These are phyloP conservation scores for Scaptodrosophila lebanonensis DNA, from an alignment of 1,140 invertebrate genomes.

Conservation along the genomic window DNA sequence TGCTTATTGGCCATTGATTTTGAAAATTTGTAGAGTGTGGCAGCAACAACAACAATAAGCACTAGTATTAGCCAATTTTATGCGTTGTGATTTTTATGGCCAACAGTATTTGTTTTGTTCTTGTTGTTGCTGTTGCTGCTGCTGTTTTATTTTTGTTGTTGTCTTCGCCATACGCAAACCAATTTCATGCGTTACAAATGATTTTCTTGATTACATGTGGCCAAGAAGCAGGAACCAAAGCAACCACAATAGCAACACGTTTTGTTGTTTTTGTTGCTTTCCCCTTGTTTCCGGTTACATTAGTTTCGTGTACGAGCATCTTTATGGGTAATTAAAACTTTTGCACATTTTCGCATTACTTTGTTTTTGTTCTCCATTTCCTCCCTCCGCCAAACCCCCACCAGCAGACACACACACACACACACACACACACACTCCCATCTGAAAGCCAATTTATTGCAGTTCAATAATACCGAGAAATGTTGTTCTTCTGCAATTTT, in stretches of 20 bases:
- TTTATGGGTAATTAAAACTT: conserved; percentile 76
- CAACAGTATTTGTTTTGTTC: background rate
- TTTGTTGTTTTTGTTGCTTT: conserved; percentile 17
- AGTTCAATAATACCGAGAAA: conserved; percentile 66
- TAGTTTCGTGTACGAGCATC: conserved; percentile 59
- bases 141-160: conserved; percentile 3
- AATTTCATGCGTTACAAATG: too few relatives aligned
- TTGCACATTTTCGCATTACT: conserved; percentile 65
- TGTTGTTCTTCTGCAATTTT: too few relatives aligned
- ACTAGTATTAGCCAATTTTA: conserved; percentile 67
- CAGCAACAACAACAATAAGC: conserved; percentile 2
- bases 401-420: background rate
- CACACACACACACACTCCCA: background rate
- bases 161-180: too few relatives aligned
- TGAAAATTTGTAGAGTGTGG: conserved; percentile 40
- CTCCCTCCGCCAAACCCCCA: too few relatives aligned
- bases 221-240: conserved; percentile 39
- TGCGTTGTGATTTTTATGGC: conserved; percentile 70
- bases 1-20: conserved; percentile 73
- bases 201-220: conserved; percentile 41
- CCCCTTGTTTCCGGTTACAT: conserved; percentile 20
- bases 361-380: conserved; percentile 44
- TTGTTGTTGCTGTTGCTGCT: conserved; percentile 20
- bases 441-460: conserved; percentile 61
- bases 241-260: conserved; percentile 26